These are phyloP conservation scores for Meteorus cinctellus DNA, from an alignment of 2,888 invertebrate genomes.

Conservation along the genomic window DNA sequence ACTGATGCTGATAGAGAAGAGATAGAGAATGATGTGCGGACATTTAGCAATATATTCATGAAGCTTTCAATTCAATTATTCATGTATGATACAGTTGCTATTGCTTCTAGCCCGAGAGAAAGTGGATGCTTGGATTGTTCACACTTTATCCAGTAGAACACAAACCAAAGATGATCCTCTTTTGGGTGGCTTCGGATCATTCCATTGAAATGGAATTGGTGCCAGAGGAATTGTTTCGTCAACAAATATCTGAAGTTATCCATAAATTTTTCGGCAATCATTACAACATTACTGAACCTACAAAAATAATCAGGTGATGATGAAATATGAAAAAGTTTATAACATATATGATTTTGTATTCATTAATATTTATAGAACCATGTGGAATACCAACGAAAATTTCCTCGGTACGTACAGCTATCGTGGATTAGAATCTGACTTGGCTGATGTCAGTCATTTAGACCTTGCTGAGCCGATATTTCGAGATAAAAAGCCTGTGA, in stretches of 20 bases:
- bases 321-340: too few relatives aligned
- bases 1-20: constrained; percentile 73
- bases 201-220: constrained; percentile 78
- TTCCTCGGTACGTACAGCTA: constrained; percentile 83
- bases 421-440: constrained; percentile 75
- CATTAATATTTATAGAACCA: constrained; percentile 75
- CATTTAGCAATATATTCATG: constrained; percentile 35
- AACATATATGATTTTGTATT: not conserved
- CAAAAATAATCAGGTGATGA: constrained; percentile 74
- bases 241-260: constrained; percentile 73
- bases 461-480: constrained; percentile 76
- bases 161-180: constrained; percentile 77
- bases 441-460: constrained; percentile 72
- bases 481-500: constrained; percentile 67
- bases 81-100: not conserved
- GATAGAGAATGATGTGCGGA: constrained; percentile 69
- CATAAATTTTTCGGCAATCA: constrained; percentile 74
- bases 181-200: constrained; percentile 80
- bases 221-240: constrained; percentile 75
- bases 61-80: not conserved
- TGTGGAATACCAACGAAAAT: constrained; percentile 81
- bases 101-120: constrained; percentile 67
- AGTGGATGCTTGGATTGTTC: constrained; percentile 79
- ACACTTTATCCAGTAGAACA: constrained; percentile 79
- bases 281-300: constrained; percentile 75